A percentile compares a stretch with the other conserved stretches of the same genome.
Conservation (phyloP, 2,888 invertebrate species). For the Rhopalosiphum nymphaeae region DNA sequence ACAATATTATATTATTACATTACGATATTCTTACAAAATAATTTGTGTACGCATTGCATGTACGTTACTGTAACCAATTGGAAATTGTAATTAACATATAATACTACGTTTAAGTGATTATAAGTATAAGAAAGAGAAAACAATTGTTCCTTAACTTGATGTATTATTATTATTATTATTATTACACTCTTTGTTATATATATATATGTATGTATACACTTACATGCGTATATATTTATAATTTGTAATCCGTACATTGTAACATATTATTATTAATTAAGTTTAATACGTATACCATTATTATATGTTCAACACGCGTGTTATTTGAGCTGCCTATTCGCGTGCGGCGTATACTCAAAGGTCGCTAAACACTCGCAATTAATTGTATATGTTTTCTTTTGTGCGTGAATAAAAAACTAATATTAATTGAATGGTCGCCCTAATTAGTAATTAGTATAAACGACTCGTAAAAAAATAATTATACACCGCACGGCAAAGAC, state of each 20-base stretch:
- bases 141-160: constrained; percentile 29
- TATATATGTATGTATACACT: not conserved
- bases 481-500: not conserved
- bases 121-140: constrained; percentile 26
- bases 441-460: not conserved
- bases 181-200: constrained; percentile 13
- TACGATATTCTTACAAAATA: not conserved
- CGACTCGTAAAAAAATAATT: not conserved
- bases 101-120: not conserved
- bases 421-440: not conserved
- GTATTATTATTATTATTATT: not conserved
- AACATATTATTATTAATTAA: constrained; percentile 14
- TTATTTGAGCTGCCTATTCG: constrained; percentile 30
- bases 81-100: not conserved
- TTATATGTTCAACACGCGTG: constrained; percentile 20
- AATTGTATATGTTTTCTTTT: constrained; percentile 13
- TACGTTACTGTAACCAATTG: not conserved
- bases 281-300: not conserved
- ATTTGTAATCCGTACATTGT: not conserved
- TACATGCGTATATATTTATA: not conserved
- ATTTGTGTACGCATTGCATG: not conserved
- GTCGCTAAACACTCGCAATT: not conserved
- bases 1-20: not conserved
- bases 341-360: constrained; percentile 3
- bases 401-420: not conserved